A percentile compares a stretch with the other conserved stretches of the same genome.
These are phyloP conservation scores for Cotesia congregata DNA, from an alignment of 2,888 invertebrate species.

Conservation along the genomic window DNA sequence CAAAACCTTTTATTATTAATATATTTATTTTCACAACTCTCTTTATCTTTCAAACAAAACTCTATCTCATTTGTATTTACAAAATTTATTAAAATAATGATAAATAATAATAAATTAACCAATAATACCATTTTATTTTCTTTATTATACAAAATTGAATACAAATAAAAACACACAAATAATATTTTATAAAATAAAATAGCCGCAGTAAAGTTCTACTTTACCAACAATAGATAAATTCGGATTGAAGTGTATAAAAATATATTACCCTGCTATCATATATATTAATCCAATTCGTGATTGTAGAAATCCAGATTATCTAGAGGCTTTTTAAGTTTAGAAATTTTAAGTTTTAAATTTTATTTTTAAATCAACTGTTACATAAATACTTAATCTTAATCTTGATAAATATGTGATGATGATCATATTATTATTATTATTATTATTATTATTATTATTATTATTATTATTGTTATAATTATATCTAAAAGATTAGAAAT, in stretches of 20 bases:
- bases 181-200: too few species aligned
- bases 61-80: background rate
- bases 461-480: background rate
- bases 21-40: background rate
- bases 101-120: background rate
- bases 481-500: constrained; percentile 67
- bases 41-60: background rate
- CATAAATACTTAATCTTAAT: too few species aligned
- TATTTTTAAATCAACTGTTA: too few species aligned
- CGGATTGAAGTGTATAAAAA: too few species aligned
- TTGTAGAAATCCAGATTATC: too few species aligned
- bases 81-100: background rate
- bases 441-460: background rate
- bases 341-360: too few species aligned
- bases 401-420: too few species aligned
- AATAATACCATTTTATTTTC: background rate
- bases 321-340: too few species aligned
- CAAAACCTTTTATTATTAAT: background rate
- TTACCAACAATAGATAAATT: constrained; percentile 64
- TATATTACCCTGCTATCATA: too few species aligned
- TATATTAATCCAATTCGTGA: too few species aligned
- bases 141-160: too few species aligned
- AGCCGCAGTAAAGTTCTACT: background rate
- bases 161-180: too few species aligned
- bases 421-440: background rate